Conservation (phyloP, 1,140 invertebrate genomes). For the Aricia agestis region DNA sequence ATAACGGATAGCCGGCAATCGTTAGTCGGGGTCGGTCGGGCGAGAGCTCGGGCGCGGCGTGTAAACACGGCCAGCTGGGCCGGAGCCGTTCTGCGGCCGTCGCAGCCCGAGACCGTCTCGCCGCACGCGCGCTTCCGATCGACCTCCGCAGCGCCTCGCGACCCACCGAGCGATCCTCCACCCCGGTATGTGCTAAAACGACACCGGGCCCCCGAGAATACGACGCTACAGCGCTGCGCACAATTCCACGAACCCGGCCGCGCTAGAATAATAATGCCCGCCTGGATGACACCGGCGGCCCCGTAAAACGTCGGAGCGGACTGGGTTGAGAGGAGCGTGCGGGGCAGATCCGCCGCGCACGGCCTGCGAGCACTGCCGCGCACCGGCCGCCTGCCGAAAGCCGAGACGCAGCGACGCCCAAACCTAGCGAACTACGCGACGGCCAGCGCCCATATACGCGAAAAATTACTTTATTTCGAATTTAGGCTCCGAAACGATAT, state of each 20-base stretch:
- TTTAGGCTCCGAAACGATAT: not conserved
- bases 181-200: not conserved
- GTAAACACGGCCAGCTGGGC: conserved; percentile 67
- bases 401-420: conserved; percentile 73
- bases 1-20: conserved; percentile 68
- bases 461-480: conserved; percentile 24
- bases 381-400: conserved; percentile 57
- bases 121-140: conserved; percentile 33
- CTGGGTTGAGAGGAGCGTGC: conserved; percentile 70
- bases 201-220: not conserved
- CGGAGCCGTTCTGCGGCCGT: conserved; percentile 34
- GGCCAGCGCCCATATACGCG: conserved; percentile 53
- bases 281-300: conserved; percentile 60
- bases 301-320: conserved; percentile 66
- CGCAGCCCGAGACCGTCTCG: conserved; percentile 37
- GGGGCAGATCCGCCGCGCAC: conserved; percentile 63
- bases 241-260: conserved; percentile 47
- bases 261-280: conserved; percentile 37
- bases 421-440: conserved; percentile 55
- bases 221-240: conserved; percentile 42
- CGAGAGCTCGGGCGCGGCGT: conserved; percentile 50
- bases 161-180: conserved; percentile 26
- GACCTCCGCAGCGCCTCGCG: conserved; percentile 37
- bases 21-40: conserved; percentile 59
- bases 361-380: conserved; percentile 48